Conservation (phyloP, 2,113 vertebrate genomes). For the Murina feae region DNA sequence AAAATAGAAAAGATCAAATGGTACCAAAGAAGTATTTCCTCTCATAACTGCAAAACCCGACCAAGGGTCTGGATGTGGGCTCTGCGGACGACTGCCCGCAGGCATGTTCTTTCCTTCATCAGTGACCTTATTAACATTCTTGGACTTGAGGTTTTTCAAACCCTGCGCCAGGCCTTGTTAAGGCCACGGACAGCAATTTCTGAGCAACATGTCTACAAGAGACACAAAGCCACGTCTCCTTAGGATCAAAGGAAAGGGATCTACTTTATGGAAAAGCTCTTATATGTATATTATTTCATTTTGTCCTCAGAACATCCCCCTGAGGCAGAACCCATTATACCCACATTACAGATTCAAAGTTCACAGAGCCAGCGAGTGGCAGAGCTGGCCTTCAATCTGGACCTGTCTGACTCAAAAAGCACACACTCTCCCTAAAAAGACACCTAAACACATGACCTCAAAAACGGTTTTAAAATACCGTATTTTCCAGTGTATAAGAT, state of each 20-base stretch:
- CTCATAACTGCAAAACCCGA: neutral
- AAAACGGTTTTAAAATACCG: neutral
- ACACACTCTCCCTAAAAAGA: neutral
- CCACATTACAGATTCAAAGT: neutral
- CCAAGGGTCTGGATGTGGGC: neutral
- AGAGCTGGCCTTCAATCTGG: neutral
- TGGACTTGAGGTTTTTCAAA: neutral
- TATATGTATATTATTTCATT: neutral
- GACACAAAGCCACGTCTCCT: neutral
- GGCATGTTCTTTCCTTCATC: neutral
- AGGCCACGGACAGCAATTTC: neutral
- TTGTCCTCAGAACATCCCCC: neutral
- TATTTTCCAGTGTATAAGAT: no score
- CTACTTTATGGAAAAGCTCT: neutral
- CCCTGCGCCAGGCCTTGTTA: neutral
- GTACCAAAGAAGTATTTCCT: neutral
- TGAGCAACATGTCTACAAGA: neutral
- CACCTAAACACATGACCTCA: neutral
- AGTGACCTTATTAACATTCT: neutral
- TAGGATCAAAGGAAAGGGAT: neutral
- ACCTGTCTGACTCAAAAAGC: neutral
- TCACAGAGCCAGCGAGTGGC: neutral
- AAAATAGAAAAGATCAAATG: neutral
- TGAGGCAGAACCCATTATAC: neutral
- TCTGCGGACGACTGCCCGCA: neutral